Evolutionary conservation across 2,888 invertebrate species (phyloP).

Genomic region (Flabesymbios commensalis): DNA sequence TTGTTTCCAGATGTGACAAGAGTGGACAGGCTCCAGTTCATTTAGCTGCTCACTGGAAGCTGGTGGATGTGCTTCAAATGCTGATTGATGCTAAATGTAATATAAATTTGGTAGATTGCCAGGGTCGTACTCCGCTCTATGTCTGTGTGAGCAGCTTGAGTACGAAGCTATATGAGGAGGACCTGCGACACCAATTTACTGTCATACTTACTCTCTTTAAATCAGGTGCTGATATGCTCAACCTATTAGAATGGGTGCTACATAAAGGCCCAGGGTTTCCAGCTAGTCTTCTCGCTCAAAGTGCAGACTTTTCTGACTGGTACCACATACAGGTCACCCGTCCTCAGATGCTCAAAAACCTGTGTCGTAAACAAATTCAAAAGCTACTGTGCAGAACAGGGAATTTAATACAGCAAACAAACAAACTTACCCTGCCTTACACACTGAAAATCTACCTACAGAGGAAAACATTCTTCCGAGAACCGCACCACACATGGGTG

Average conservation of each 20-base stretch:
- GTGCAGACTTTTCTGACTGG: constrained; percentile 45
- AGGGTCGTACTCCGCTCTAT: constrained; percentile 57
- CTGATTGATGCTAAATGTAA: constrained; percentile 47
- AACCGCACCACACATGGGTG: no score
- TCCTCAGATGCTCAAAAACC: constrained; percentile 56
- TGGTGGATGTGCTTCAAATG: constrained; percentile 52
- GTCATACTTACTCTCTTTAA: constrained; percentile 54
- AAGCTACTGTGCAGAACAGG: constrained; percentile 43
- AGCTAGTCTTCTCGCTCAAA: constrained; percentile 41
- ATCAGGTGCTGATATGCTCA: constrained; percentile 61
- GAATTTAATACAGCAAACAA: constrained; percentile 46
- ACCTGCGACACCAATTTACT: constrained; percentile 56
- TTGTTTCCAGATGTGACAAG: constrained; percentile 50
- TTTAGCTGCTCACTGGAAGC: constrained; percentile 60
- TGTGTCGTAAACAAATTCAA: constrained; percentile 60
- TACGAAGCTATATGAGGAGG: constrained; percentile 58
- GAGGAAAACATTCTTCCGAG: constrained; percentile 51
- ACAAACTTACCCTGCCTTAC: constrained; percentile 52
- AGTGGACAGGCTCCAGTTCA: constrained; percentile 57
- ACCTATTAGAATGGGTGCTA: constrained; percentile 59
- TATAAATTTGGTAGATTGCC: constrained; percentile 52
- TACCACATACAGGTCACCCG: constrained; percentile 47
- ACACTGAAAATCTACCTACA: constrained; percentile 53
- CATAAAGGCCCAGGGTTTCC: constrained; percentile 57
- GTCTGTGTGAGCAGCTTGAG: constrained; percentile 58